Percentiles rank a stretch among this genome's conserved stretches.
Evolutionary conservation across 1,140 invertebrate genomes (phyloP).

Genomic region (Zaprionus camerounensis): DNA sequence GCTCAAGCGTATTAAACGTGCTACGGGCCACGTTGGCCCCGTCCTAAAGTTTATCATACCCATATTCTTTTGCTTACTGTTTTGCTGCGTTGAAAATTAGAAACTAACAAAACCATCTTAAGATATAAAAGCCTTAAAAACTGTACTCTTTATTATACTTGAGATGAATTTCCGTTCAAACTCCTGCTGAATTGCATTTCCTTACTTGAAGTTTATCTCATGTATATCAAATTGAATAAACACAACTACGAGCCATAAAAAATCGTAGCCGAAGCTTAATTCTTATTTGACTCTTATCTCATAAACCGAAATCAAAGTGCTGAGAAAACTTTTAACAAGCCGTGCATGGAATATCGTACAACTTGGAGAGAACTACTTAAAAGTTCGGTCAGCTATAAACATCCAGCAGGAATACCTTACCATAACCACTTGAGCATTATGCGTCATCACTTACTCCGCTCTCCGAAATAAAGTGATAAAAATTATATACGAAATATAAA

Average conservation of each 20-base stretch:
- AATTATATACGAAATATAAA: conserved; percentile 30
- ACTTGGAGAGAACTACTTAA: neutral
- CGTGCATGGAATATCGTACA: neutral
- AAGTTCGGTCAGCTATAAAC: neutral
- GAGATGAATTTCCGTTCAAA: neutral
- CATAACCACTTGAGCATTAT: conserved; percentile 27
- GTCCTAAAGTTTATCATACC: neutral
- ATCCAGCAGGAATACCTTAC: conserved; percentile 8
- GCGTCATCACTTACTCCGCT: conserved; percentile 21
- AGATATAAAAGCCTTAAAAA: conserved; percentile 4
- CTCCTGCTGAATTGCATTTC: conserved; percentile 1
- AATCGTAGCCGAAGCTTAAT: neutral
- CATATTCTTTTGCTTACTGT: conserved; percentile 7
- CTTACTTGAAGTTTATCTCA: neutral
- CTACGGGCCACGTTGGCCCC: neutral
- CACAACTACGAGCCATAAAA: neutral
- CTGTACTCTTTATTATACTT: neutral
- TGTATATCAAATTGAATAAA: neutral
- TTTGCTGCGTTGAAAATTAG: conserved; percentile 11
- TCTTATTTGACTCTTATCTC: neutral
- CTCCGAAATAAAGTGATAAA: conserved; percentile 30
- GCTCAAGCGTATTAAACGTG: neutral
- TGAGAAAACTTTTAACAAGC: neutral
- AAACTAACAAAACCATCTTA: conserved; percentile 20
- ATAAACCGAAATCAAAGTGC: neutral